Percentiles rank a stretch among this genome's conserved stretches.
phyloP scores from a whole-genome alignment of 2,888 invertebrate genomes.

The Pollenia amentaria region DNA sequence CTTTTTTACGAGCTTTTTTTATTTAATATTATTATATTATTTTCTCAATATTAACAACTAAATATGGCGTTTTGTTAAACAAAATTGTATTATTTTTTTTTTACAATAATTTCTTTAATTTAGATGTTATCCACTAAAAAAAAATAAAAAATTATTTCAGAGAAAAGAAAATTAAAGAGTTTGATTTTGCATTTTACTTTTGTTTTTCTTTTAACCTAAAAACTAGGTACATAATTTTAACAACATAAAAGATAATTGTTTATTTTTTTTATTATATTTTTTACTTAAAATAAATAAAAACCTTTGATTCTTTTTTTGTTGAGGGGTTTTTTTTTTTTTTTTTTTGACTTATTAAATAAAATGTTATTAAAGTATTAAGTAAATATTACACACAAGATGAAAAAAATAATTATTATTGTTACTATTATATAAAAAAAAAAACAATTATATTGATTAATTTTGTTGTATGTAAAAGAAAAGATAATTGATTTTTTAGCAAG shows the following conservation, averaged over 20 bases:
- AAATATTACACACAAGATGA: constrained; percentile 76
- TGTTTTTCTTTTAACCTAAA: constrained; percentile 24
- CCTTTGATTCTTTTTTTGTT: constrained; percentile 38
- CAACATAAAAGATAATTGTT: background rate
- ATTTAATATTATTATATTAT: background rate
- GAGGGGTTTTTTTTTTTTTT: constrained; percentile 19
- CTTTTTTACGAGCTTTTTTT: constrained; percentile 50
- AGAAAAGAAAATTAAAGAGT: constrained; percentile 1
- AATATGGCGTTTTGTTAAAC: constrained; percentile 79
- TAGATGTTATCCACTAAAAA: constrained; percentile 31
- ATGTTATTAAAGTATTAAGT: constrained; percentile 74
- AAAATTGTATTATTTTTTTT: constrained; percentile 69
- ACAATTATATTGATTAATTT: constrained; percentile 55
- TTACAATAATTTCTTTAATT: constrained; percentile 43
- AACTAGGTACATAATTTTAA: constrained; percentile 35
- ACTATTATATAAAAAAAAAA: constrained; percentile 25
- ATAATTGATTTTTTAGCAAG: constrained; percentile 1
- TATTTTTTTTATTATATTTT: background rate
- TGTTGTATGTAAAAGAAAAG: constrained; percentile 23
- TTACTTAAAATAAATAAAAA: constrained; percentile 31
- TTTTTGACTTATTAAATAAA: constrained; percentile 67
- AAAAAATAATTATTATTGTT: constrained; percentile 37
- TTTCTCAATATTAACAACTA: constrained; percentile 76
- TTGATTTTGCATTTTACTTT: background rate
- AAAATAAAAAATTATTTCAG: constrained; percentile 32